Conservation (phyloP, 2,797 vertebrate species). For the Zenarchopterus dispar region DNA sequence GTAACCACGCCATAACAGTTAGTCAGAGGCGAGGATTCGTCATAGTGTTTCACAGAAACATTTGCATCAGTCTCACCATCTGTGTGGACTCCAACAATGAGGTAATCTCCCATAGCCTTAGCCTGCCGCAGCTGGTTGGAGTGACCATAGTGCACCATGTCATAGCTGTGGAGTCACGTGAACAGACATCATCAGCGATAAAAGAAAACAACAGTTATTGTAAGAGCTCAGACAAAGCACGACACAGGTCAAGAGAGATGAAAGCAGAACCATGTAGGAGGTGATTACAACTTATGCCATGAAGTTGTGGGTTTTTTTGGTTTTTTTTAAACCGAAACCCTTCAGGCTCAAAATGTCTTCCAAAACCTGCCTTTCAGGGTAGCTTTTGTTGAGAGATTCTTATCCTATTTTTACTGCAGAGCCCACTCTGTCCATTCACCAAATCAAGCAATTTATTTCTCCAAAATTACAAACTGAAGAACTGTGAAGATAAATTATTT, state of each 20-base stretch:
- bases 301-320: background rate
- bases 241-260: background rate
- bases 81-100: conserved; percentile 95
- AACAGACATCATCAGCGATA: background rate
- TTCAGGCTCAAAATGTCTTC: background rate
- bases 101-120: conserved; percentile 93
- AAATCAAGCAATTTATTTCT: background rate
- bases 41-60: background rate
- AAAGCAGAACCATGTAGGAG: background rate
- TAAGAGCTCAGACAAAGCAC: background rate
- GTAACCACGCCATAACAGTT: no score
- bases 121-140: conserved; percentile 98
- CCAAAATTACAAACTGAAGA: background rate
- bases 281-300: background rate
- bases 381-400: background rate
- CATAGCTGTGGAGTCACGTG: conserved; percentile 84
- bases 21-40: background rate
- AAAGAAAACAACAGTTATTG: conserved; percentile 4
- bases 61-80: conserved; percentile 83
- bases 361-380: background rate
- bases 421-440: background rate
- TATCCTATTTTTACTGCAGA: background rate
- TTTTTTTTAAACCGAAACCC: no score
- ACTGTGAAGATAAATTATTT: background rate
- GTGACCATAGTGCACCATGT: conserved; percentile 99